phyloP scores from a whole-genome alignment of 2,888 invertebrate species.

The Amphiduros pacificus region DNA sequence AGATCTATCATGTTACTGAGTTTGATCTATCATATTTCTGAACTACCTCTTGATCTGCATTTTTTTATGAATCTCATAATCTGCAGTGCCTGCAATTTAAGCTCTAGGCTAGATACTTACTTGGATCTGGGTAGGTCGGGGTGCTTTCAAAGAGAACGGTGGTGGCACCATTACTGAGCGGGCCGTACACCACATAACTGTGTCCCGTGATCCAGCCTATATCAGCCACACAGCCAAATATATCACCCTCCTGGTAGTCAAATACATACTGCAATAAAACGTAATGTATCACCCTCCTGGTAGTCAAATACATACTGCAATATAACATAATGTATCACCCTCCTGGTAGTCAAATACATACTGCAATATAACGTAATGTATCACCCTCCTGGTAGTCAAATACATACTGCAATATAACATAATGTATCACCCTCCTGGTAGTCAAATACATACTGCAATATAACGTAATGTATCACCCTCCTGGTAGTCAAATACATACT shows the following conservation, averaged over 20 bases:
- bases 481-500: too few relatives aligned
- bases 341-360: conserved; percentile 60
- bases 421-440: conserved; percentile 59
- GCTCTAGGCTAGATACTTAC: conserved; percentile 44
- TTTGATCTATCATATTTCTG: too few relatives aligned
- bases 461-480: neutral
- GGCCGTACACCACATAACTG: conserved; percentile 63
- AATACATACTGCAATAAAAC: conserved; percentile 57
- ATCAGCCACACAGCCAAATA: conserved; percentile 64
- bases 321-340: conserved; percentile 62
- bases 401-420: conserved; percentile 64
- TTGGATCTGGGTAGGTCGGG: conserved; percentile 63
- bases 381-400: too few relatives aligned
- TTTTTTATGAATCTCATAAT: too few relatives aligned
- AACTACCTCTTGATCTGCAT: too few relatives aligned
- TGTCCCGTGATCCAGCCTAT: conserved; percentile 63
- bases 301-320: conserved; percentile 63
- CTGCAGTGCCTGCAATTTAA: too few relatives aligned
- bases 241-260: conserved; percentile 59
- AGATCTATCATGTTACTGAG: too few relatives aligned
- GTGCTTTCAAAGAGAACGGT: conserved; percentile 63
- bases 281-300: conserved; percentile 31
- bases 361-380: conserved; percentile 38
- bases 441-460: conserved; percentile 60
- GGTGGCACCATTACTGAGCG: conserved; percentile 62